Base-by-base conservation (phyloP, 2,888 invertebrate species). In the Thelaira solivaga region DNA sequence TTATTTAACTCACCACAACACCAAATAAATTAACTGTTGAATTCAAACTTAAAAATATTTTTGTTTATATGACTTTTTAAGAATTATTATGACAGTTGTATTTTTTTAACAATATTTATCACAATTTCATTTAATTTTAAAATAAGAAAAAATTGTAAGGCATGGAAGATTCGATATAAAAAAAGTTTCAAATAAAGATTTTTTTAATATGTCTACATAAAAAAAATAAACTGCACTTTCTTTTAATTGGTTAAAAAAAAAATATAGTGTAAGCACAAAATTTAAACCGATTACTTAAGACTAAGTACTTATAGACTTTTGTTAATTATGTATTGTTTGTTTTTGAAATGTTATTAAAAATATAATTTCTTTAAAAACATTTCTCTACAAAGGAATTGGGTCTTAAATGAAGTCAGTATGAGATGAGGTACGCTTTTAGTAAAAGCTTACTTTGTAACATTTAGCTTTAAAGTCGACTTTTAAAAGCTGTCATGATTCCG, bases 141-240 rank as follows among this genome's bases (percentile, higher is more conserved):
- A 53, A 65, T 4, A 55, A 55, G 24, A 29, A 24, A 72, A n/a
- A 76, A 47, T 61, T 80, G 64, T 80, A 76, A 65, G 69, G 62
- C 72, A 65, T 64, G 77, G 65, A 65, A 45, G 20, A 53, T 72
- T 45, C 36, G 68, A 64, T 31, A 69, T 41, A 65, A 64, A 10
- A 64, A 59, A 36, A 69, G n/a, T 41, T 65, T 51, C 43, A 80
- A 80, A 80, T 76, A 79, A 69, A 80, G 41, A 68, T 39, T 45
- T 65, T 79, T 76, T 73, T 31, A 61, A 53, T 67, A 62, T 75
- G 75, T 72, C 55, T 76, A 69, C 43, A 76, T 62, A 74, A 65
- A 71, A 71, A 72, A 55, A 49, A 34, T 5, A 8, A 59, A 26
- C 4, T 13, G 67, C 72, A 68, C 75, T 64, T 65, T 80, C 64